A percentile compares a stretch with the other conserved stretches of the same genome.
phyloP scores from a whole-genome alignment of 2,113 vertebrate species.

The Miniopterus natalensis region DNA sequence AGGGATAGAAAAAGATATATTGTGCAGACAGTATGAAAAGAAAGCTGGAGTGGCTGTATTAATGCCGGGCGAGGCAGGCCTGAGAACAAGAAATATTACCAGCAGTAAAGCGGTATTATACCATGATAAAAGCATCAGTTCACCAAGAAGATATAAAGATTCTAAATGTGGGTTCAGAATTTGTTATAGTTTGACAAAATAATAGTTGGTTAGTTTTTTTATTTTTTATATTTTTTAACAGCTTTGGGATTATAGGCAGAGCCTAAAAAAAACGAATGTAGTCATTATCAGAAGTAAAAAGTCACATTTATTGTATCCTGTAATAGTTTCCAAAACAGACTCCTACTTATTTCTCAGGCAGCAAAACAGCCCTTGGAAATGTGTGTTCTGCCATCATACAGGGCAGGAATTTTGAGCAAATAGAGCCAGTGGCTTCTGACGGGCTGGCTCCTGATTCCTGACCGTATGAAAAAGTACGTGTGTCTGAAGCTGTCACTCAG shows the following conservation, averaged over 20 bases:
- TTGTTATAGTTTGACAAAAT: not conserved
- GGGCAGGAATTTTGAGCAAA: slow-evolving; percentile 14
- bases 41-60: not conserved
- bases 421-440: not conserved
- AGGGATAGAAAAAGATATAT: not conserved
- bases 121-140: slow-evolving; percentile 11
- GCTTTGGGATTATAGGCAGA: not conserved
- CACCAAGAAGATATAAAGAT: not conserved
- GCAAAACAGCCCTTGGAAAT: not conserved
- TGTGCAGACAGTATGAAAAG: not conserved
- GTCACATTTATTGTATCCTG: not conserved
- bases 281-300: slow-evolving; percentile 28
- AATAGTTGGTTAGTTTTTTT: not conserved
- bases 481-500: slow-evolving; percentile 17
- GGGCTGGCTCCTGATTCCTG: slow-evolving; percentile 26
- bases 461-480: not conserved
- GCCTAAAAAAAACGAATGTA: not conserved
- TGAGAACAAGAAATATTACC: not conserved
- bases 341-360: not conserved
- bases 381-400: not conserved
- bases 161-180: not conserved
- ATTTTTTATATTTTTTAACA: not conserved
- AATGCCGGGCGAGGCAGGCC: not conserved
- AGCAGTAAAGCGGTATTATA: not conserved
- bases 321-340: not conserved